Evolutionary conservation across 2,888 invertebrate genomes (phyloP).

Genomic region (Chloroclysta siterata): DNA sequence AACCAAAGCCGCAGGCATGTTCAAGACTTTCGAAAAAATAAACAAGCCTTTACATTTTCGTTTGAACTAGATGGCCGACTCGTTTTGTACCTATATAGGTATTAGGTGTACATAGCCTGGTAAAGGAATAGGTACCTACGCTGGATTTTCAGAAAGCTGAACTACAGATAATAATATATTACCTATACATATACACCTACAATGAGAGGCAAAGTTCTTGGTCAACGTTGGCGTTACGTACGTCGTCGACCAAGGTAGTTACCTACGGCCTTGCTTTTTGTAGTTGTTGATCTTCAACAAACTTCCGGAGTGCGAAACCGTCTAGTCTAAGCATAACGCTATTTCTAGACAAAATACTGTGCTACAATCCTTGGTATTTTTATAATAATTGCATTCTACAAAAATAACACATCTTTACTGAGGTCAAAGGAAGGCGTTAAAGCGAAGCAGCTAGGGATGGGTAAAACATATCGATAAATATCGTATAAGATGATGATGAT

Average conservation of each 20-base stretch:
- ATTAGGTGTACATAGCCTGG: too few relatives aligned
- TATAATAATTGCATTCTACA: too few relatives aligned
- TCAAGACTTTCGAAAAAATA: conserved; percentile 6
- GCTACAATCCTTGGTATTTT: too few relatives aligned
- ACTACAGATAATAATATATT: too few relatives aligned
- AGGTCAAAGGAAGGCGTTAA: too few relatives aligned
- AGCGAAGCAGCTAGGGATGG: too few relatives aligned
- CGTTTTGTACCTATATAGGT: background rate
- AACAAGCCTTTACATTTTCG: conserved; percentile 1
- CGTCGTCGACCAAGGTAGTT: background rate
- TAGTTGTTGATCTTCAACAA: conserved; percentile 7
- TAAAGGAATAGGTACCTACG: too few relatives aligned
- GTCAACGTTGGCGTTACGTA: background rate
- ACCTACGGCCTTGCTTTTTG: conserved; percentile 9
- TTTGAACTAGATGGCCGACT: background rate
- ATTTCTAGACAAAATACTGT: background rate
- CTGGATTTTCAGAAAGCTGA: too few relatives aligned
- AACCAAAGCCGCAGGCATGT: conserved; percentile 5
- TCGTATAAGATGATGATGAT: too few relatives aligned
- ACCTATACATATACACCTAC: background rate
- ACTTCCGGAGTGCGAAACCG: conserved; percentile 13
- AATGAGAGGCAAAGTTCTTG: conserved; percentile 10
- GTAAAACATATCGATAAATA: too few relatives aligned
- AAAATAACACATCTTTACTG: too few relatives aligned
- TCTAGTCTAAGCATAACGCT: background rate